Evolutionary conservation across 2,797 vertebrate genomes (phyloP), one percentile per base, ranked within the genome.

Genomic region (Remorina albescens): DNA sequence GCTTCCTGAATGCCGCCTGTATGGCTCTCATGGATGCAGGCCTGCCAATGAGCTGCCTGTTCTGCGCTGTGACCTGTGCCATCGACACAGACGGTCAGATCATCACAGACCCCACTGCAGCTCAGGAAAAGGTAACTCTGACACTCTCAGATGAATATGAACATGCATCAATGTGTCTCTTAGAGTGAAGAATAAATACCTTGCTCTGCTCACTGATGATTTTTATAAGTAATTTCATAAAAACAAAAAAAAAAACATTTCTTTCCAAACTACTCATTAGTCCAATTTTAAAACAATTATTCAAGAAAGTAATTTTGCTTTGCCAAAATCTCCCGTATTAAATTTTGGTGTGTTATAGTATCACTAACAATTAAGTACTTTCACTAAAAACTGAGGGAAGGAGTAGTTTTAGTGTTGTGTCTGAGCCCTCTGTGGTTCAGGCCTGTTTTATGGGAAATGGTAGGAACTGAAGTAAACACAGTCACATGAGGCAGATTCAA

Each of bases 1-100:
- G 96, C 86, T 95, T 91, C 68, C 81, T 99, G 78, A 98, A 98
- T 0, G 95, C 96, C 0, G 91, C 96, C 71, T 98, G 97, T 72
- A 95, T 98, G 95, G 96, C 94, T 0, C 82, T 98, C 15, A 95
- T 98, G 94, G 97, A 99, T 0, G 95, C 97, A 0, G 97, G 96
- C 3, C 88, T 98, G 74, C 96, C 97, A 0, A 96, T 98, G 94
- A 79, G 83, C 6, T 82, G 93, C 25, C 93, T 98, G 36, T 99
- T 99, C 90, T 98, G 96, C 0, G 96, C 96, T 0, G 91, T 99
- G 61, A 96, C 96, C 5, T 99, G 97, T 6, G 95, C 95, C 66
- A 94, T 99, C 46, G 83, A 90, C 56, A 6, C 89, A 0, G 92
- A 96, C 0, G 95, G 95, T 1, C 74, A 82, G 32, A 93, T 98